Conservation (phyloP, 2,797 vertebrate genomes). For the Phrynocephalus guinanensis region DNA sequence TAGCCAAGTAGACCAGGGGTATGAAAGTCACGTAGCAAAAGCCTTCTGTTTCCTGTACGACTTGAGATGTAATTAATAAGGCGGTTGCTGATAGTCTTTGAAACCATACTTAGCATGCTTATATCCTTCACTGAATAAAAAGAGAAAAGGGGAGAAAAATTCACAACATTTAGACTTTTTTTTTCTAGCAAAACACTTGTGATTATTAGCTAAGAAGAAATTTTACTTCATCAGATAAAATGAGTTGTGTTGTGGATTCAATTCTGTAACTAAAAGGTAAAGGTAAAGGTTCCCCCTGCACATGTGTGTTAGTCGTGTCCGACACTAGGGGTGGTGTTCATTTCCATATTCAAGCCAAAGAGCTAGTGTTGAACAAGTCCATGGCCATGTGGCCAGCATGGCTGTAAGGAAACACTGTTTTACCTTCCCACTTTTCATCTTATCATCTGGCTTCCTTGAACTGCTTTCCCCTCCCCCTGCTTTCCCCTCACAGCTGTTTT, state of each 20-base stretch:
- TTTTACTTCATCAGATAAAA: not conserved
- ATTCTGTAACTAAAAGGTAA: not conserved
- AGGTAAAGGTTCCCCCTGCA: too few species aligned
- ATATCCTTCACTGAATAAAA: constrained; percentile 84
- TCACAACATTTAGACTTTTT: constrained; percentile 26
- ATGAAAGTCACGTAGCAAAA: constrained; percentile 83
- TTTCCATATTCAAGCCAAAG: too few species aligned
- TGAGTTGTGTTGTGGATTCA: not conserved
- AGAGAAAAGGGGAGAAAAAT: constrained; percentile 58
- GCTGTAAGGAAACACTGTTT: too few species aligned
- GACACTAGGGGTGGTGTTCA: too few species aligned
- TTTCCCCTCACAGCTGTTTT: not conserved
- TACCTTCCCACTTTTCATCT: too few species aligned
- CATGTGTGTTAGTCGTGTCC: too few species aligned
- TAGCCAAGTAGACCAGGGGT: constrained; percentile 54
- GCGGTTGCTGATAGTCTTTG: constrained; percentile 81
- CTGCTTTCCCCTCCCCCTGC: too few species aligned
- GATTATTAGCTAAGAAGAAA: not conserved
- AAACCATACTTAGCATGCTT: constrained; percentile 88
- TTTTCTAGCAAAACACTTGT: not conserved
- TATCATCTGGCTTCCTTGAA: not conserved
- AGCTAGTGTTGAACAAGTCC: too few species aligned
- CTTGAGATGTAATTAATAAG: constrained; percentile 84
- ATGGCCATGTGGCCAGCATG: too few species aligned
- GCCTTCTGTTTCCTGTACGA: constrained; percentile 81